Evolutionary conservation across 2,113 vertebrate species (phyloP).

Genomic region (Lonchura striata): DNA sequence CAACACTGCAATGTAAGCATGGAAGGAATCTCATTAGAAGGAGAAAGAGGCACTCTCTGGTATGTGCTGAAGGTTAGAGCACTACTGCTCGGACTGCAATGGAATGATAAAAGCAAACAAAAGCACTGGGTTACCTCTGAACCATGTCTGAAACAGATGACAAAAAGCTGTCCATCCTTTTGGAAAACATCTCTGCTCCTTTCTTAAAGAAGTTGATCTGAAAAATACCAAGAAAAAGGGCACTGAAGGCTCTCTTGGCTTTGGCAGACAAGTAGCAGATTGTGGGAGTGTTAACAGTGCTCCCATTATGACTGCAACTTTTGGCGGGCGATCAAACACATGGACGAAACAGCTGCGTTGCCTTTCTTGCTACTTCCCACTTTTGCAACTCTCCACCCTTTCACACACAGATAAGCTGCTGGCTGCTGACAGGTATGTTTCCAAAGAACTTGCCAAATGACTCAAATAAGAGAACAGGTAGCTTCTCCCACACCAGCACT

Average conservation of each 20-base stretch:
- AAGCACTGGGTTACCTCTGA: slow-evolving; percentile 78
- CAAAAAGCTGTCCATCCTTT: slow-evolving; percentile 89
- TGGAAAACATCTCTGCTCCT: slow-evolving; percentile 91
- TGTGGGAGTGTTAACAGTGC: background rate
- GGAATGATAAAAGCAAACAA: background rate
- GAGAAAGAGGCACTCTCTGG: background rate
- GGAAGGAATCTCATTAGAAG: background rate
- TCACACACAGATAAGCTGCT: background rate
- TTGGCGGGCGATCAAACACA: background rate
- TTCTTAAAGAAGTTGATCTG: slow-evolving; percentile 95
- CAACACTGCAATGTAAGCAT: background rate
- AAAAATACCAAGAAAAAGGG: slow-evolving; percentile 19
- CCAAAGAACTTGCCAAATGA: background rate
- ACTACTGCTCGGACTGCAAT: background rate
- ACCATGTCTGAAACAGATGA: slow-evolving; percentile 86
- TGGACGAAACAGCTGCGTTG: background rate
- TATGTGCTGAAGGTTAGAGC: fast-evolving
- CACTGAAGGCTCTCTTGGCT: background rate
- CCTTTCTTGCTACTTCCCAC: background rate
- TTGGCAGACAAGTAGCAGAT: background rate
- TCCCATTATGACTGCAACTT: background rate
- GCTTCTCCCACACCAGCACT: background rate
- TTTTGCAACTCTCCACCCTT: background rate
- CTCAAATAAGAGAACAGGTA: background rate
- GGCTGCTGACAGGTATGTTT: background rate